Evolutionary conservation across 2,797 vertebrate genomes (phyloP).

Genomic region (Bradypus variegatus): DNA sequence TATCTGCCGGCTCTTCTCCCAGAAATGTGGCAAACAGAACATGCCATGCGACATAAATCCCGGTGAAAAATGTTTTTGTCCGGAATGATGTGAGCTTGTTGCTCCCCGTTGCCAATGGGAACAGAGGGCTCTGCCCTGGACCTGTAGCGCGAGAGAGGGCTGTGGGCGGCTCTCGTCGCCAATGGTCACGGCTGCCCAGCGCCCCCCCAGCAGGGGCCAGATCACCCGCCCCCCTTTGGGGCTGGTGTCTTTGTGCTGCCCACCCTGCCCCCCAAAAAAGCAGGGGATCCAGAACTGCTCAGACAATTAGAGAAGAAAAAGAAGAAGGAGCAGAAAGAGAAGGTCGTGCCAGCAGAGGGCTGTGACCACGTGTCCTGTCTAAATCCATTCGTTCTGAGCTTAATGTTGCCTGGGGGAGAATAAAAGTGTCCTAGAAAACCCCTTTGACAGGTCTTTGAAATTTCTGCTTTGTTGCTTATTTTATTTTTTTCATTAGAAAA

Average conservation of each 20-base stretch:
- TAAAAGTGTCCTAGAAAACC: neutral
- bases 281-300: neutral
- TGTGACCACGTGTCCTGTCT: rapidly evolving
- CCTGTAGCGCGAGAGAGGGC: neutral
- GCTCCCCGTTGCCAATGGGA: constrained; percentile 50
- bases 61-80: constrained; percentile 45
- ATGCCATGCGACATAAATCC: neutral
- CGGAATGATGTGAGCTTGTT: constrained; percentile 17
- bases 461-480: neutral
- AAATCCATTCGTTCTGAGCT: neutral
- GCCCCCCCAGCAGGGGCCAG: neutral
- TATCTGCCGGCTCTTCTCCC: neutral
- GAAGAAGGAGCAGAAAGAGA: neutral
- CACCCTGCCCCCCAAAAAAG: neutral
- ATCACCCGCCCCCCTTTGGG: neutral
- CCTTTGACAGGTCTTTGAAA: neutral
- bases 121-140: neutral
- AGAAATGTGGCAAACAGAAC: constrained; percentile 15
- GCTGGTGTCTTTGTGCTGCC: neutral
- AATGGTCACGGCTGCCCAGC: constrained; percentile 29
- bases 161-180: constrained; percentile 34
- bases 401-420: neutral
- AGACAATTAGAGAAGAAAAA: neutral
- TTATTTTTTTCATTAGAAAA: neutral
- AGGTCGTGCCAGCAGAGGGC: constrained; percentile 22